These are phyloP conservation scores for Sebastolobus alascanus DNA, from an alignment of 2,797 vertebrate species.

Conservation along the genomic window DNA sequence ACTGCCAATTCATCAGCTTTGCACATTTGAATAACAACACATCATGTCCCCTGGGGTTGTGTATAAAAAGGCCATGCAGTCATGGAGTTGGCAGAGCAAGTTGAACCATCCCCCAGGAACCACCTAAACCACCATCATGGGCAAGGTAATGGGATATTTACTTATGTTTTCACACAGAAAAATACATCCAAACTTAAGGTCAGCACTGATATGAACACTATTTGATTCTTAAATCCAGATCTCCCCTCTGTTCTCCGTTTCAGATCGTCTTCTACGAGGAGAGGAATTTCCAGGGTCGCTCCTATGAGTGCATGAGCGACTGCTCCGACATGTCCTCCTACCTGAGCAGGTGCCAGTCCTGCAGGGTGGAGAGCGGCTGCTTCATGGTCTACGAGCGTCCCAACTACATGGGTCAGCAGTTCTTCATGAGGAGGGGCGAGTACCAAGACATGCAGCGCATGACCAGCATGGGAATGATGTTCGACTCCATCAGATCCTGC, in stretches of 20 bases:
- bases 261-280: conserved; percentile 85
- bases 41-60: conserved; percentile 64
- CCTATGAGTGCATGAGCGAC: conserved; percentile 85
- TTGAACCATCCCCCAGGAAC: conserved; percentile 75
- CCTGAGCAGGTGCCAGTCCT: conserved; percentile 83
- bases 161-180: background rate
- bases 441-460: conserved; percentile 85
- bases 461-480: conserved; percentile 84
- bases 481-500: conserved; percentile 84
- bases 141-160: conserved; percentile 79
- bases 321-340: conserved; percentile 81
- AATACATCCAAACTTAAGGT: background rate
- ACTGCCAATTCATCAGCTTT: conserved; percentile 87
- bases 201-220: background rate
- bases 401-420: conserved; percentile 83
- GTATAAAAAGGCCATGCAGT: conserved; percentile 82
- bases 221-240: background rate
- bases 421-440: conserved; percentile 85
- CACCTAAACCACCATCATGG: conserved; percentile 82
- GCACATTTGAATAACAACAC: conserved; percentile 86
- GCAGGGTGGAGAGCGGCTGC: conserved; percentile 84
- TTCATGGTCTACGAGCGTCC: conserved; percentile 86
- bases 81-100: conserved; percentile 77
- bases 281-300: conserved; percentile 85
- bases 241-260: conserved; percentile 27